Conservation (phyloP, 2,888 invertebrate species). For the Ischnura elegans region DNA sequence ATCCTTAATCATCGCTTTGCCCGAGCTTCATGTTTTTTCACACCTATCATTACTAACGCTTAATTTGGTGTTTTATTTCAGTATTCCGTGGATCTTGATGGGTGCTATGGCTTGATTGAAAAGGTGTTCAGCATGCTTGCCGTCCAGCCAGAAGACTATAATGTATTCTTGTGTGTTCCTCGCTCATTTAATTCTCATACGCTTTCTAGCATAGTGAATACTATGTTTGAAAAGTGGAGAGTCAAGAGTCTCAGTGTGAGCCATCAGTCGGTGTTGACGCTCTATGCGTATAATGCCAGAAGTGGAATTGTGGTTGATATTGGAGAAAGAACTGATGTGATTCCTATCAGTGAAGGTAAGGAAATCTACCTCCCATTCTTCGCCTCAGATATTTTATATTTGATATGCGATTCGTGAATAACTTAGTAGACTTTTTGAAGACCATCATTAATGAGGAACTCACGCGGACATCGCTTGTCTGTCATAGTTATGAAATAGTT, state of each 20-base stretch:
- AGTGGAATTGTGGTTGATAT: slow-evolving; percentile 82
- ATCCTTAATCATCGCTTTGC: too few relatives aligned
- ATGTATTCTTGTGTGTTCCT: slow-evolving; percentile 78
- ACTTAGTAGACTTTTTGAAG: too few relatives aligned
- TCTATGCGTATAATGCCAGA: slow-evolving; percentile 81
- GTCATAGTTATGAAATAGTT: too few relatives aligned
- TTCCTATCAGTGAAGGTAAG: slow-evolving; percentile 81
- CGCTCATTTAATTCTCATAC: slow-evolving; percentile 77
- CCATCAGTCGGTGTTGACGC: slow-evolving; percentile 80
- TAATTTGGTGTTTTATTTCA: slow-evolving; percentile 71
- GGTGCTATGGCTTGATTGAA: slow-evolving; percentile 78
- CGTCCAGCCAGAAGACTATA: slow-evolving; percentile 78
- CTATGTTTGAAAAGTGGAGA: slow-evolving; percentile 76
- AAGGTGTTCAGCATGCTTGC: slow-evolving; percentile 79
- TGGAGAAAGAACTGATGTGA: slow-evolving; percentile 80
- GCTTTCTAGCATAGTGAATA: slow-evolving; percentile 77
- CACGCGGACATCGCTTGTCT: too few relatives aligned
- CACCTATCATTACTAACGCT: neutral
- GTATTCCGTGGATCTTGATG: slow-evolving; percentile 77
- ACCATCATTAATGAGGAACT: too few relatives aligned
- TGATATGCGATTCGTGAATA: too few relatives aligned
- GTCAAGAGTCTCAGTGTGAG: slow-evolving; percentile 78
- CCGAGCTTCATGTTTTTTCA: too few relatives aligned
- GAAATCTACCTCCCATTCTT: too few relatives aligned
- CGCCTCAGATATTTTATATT: too few relatives aligned